phyloP scores from a whole-genome alignment of 2,113 vertebrate genomes.

The Pituophis catenifer region DNA sequence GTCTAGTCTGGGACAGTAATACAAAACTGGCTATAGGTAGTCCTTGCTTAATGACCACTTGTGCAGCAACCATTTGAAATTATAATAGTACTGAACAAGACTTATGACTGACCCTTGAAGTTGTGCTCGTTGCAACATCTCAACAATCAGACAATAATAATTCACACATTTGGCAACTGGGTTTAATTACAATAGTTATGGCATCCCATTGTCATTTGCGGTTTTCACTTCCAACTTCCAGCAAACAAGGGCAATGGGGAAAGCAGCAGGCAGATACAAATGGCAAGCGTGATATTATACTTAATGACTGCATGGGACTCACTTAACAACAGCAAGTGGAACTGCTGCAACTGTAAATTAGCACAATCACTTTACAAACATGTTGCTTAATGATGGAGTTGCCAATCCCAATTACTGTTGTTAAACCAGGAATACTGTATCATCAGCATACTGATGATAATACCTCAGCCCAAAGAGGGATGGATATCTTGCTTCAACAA shows the following conservation, averaged over 20 bases:
- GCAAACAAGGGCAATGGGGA: neutral
- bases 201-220: neutral
- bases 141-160: neutral
- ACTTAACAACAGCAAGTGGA: neutral
- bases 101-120: neutral
- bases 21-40: neutral
- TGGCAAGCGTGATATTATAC: neutral
- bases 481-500: neutral
- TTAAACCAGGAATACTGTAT: neutral
- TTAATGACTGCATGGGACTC: neutral
- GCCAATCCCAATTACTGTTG: neutral
- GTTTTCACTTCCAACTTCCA: neutral
- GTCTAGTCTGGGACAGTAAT: neutral
- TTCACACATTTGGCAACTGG: neutral
- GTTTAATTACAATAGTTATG: neutral
- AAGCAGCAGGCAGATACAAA: neutral
- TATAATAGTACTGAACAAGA: neutral
- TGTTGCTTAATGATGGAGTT: neutral
- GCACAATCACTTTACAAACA: neutral
- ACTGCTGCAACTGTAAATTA: neutral
- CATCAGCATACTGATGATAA: neutral
- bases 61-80: neutral
- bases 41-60: neutral
- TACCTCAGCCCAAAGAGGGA: neutral
- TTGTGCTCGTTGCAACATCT: neutral